Evolutionary conservation across 2,113 vertebrate species (phyloP).

Genomic region (Prunella himalayana): DNA sequence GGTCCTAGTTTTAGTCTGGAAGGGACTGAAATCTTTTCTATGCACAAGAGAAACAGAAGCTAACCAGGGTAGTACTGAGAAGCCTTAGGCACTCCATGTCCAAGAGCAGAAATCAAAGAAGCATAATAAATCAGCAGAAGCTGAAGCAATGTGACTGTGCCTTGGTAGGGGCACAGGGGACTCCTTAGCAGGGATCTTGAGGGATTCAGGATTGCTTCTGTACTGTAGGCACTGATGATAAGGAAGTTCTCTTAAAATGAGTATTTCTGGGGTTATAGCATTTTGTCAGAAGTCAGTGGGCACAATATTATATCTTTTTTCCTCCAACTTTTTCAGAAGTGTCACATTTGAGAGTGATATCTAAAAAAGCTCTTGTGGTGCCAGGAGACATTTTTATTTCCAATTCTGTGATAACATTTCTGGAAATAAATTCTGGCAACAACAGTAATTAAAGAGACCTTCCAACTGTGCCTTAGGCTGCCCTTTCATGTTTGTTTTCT

Average conservation of each 20-base stretch:
- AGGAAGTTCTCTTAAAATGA: neutral
- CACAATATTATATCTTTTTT: neutral
- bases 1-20: neutral
- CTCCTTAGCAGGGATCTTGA: neutral
- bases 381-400: slow-evolving; percentile 18
- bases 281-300: neutral
- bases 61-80: neutral
- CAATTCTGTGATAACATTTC: neutral
- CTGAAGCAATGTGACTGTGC: neutral
- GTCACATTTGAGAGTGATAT: neutral
- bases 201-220: neutral
- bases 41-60: neutral
- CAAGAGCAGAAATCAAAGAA: neutral
- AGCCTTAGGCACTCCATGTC: neutral
- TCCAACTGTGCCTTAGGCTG: neutral
- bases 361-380: neutral
- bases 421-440: slow-evolving; percentile 22
- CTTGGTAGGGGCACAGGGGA: neutral
- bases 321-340: neutral
- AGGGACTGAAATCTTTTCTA: neutral
- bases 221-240: neutral
- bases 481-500: neutral
- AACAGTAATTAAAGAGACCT: slow-evolving; percentile 14
- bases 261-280: neutral
- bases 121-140: neutral